Percentiles rank a stretch among this genome's conserved stretches.
Conservation (phyloP, 2,113 vertebrate species). For the Felis chaus region DNA sequence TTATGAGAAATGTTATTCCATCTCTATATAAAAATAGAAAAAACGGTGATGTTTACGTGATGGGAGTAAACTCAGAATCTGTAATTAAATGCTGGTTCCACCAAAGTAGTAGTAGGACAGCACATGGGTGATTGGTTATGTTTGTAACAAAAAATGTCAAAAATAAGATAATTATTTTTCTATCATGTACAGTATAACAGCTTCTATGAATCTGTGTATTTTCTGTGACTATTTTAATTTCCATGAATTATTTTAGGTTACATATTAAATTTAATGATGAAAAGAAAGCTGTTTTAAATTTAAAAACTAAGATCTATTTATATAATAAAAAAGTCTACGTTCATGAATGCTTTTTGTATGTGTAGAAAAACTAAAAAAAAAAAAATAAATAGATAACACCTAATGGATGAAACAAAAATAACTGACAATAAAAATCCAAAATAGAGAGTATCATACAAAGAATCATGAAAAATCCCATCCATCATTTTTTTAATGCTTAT, state of each 20-base stretch:
- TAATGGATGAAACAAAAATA: neutral
- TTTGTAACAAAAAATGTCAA: neutral
- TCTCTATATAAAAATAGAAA: slow-evolving; percentile 14
- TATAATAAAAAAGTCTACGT: neutral
- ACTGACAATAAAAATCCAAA: neutral
- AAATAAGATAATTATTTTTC: neutral
- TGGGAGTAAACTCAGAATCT: neutral
- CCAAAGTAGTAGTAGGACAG: neutral
- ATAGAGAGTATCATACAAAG: neutral
- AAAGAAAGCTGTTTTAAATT: neutral
- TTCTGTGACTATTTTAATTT: slow-evolving; percentile 17
- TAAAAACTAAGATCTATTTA: neutral
- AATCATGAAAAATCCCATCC: neutral
- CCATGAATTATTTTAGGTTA: neutral
- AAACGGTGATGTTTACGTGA: neutral
- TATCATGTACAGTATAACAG: neutral
- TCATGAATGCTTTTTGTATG: neutral
- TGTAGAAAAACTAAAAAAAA: neutral
- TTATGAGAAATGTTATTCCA: neutral
- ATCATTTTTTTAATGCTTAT: no score
- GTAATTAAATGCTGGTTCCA: neutral
- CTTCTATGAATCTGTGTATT: neutral
- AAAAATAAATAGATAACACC: neutral
- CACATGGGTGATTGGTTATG: neutral
- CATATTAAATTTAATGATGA: neutral